These are phyloP conservation scores for Hyposmocoma kahamanoa DNA, from an alignment of 1,140 invertebrate species.

Conservation along the genomic window DNA sequence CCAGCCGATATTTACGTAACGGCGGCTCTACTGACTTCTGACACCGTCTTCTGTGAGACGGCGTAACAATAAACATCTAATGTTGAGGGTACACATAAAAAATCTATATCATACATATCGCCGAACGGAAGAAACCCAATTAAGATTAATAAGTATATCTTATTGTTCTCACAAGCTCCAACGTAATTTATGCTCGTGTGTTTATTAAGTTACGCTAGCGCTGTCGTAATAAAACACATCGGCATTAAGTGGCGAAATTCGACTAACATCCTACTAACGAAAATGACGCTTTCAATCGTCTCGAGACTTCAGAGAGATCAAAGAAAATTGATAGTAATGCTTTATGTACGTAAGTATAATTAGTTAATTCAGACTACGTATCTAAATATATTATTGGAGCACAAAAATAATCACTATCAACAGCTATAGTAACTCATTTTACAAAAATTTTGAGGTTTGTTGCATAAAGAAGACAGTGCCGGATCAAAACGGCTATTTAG, in stretches of 20 bases:
- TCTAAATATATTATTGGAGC: no score
- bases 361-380: no score
- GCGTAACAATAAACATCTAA: conserved; percentile 29
- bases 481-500: conserved; percentile 29
- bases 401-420: no score
- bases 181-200: conserved; percentile 1
- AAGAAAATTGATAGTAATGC: no score
- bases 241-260: no score
- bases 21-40: conserved; percentile 58
- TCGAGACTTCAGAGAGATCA: no score
- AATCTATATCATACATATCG: conserved; percentile 25
- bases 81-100: conserved; percentile 27
- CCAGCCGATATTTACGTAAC: conserved; percentile 68
- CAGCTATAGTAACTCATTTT: no score
- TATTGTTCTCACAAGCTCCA: conserved; percentile 4
- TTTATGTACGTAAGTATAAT: no score
- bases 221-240: not conserved
- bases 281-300: no score
- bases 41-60: conserved; percentile 31
- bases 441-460: conserved; percentile 23
- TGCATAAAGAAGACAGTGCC: conserved; percentile 20
- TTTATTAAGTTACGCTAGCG: conserved; percentile 4
- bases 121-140: conserved; percentile 11
- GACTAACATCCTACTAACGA: no score
- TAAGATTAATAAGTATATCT: conserved; percentile 8